Base-by-base conservation (phyloP, 1,140 invertebrate genomes). In the Protaetia brevitarsis region DNA sequence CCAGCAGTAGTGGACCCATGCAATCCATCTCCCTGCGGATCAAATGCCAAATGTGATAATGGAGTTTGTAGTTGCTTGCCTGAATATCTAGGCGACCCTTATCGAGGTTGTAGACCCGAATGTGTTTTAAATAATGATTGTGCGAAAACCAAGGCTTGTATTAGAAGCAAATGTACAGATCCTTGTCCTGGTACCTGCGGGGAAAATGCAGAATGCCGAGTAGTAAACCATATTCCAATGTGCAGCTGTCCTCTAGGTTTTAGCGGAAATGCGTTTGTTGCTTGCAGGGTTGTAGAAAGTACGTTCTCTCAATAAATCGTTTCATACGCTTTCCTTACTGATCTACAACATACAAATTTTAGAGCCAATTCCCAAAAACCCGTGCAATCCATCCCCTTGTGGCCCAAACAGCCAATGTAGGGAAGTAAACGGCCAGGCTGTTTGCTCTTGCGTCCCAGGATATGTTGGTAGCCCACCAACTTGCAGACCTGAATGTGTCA, bases 121-220 rank as follows among this genome's bases (percentile, higher is more conserved):
- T 91, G 89, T 71, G 85, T 89, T 1, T 78, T 88, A 3, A 91
- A 89, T 76, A 85, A 84, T 7, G 89, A 91, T 73, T 93, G 91
- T 79, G 78, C 87, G 10, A 83, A 83, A 69, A 81, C 88, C 73
- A 86, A 85, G 73, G 87, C 90, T 41, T 93, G 91, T 76, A 80
- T 88, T 6, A 82, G 81, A 68, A 88, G 86, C 68, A 88, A 87
- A 70, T 93, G 90, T 76, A 71, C 80, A 56, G 82, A 92, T 76
- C 89, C 89, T 6, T 93, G 90, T 71, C 78, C 81, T 13, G 88
- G 87, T 63, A 85, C 83, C 13, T 90, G 91, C 73, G 91, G 89
- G 28, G 73, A 81, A 41, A 88, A 89, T 75, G 89, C 91, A 1
- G 76, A 86, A 29, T 94, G 91, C 72, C 82, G 82, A 68, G 88